Percentiles rank a stretch among this genome's conserved stretches.
Evolutionary conservation across 2,888 invertebrate species (phyloP).

Genomic region (Horisme vitalbata): DNA sequence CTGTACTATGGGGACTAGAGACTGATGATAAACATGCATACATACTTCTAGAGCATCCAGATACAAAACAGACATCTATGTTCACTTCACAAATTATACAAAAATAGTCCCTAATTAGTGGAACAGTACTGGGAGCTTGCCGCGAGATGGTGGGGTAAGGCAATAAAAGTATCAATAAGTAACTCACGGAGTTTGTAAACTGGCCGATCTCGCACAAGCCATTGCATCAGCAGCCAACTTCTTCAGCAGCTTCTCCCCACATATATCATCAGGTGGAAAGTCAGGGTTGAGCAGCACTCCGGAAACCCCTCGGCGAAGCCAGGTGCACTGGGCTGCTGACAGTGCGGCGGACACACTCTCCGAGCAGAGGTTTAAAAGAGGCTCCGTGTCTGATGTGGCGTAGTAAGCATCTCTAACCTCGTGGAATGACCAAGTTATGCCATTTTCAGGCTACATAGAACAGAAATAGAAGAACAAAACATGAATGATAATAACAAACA

Average conservation of each 20-base stretch:
- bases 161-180: no score
- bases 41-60: no score
- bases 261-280: constrained; percentile 45
- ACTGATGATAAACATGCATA: no score
- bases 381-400: constrained; percentile 50
- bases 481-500: not conserved
- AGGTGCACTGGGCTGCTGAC: constrained; percentile 57
- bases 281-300: constrained; percentile 65
- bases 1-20: no score
- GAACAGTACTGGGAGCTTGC: no score
- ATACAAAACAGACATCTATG: no score
- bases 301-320: constrained; percentile 61
- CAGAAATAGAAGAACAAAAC: constrained; percentile 13
- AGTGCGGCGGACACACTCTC: constrained; percentile 52
- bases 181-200: constrained; percentile 63
- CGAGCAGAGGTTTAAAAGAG: constrained; percentile 65
- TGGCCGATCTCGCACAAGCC: constrained; percentile 55
- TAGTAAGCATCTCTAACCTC: constrained; percentile 53
- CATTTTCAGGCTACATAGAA: constrained; percentile 41
- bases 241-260: constrained; percentile 55
- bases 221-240: constrained; percentile 58
- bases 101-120: no score
- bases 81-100: no score
- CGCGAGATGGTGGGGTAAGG: no score
- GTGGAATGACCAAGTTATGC: constrained; percentile 58